Percentiles rank a stretch among this genome's conserved stretches.
Conservation (phyloP, 2,113 vertebrate species). For the Phalacrocorax aristotelis region DNA sequence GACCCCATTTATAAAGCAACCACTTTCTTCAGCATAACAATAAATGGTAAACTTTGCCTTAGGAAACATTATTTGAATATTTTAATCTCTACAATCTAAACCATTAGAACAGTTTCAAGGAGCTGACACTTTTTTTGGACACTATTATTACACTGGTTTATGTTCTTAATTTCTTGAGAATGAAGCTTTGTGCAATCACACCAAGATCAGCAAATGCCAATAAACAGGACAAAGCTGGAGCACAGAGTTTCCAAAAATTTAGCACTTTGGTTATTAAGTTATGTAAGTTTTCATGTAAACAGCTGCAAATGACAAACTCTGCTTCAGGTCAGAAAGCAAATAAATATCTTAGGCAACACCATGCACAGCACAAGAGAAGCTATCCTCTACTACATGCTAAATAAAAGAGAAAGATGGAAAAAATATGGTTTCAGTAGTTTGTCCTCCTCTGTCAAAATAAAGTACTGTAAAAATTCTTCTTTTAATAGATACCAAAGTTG, state of each 20-base stretch:
- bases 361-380: background rate
- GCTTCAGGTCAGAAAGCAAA: conserved; percentile 39
- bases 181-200: background rate
- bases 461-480: background rate
- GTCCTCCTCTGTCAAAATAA: background rate
- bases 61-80: background rate
- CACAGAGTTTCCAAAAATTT: background rate
- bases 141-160: background rate
- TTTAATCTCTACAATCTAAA: background rate
- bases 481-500: background rate
- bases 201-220: background rate
- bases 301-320: conserved; percentile 27
- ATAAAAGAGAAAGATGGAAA: background rate
- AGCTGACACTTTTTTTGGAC: background rate
- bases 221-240: conserved; percentile 15
- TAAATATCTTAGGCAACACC: background rate
- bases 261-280: background rate
- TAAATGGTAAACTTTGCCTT: background rate
- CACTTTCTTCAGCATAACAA: background rate
- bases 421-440: background rate
- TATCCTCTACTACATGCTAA: background rate
- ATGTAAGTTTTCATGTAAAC: background rate
- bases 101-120: background rate
- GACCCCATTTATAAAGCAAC: background rate
- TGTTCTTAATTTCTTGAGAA: background rate